These are phyloP conservation scores for Trachelus troglodyta DNA, from an alignment of 2,888 invertebrate genomes.

Conservation along the genomic window DNA sequence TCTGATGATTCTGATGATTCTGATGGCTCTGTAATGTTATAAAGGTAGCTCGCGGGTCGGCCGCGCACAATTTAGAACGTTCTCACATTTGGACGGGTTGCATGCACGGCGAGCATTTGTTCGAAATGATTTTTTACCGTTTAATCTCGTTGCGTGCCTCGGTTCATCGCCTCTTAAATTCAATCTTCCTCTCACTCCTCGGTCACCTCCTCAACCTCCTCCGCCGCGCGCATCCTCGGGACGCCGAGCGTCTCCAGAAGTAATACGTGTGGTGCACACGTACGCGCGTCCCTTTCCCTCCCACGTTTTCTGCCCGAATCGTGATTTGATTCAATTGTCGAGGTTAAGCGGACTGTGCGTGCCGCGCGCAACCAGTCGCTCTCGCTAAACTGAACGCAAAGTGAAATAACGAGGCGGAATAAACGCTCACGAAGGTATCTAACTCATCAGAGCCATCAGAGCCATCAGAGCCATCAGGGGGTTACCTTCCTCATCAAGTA, in stretches of 20 bases:
- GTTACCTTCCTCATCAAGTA: not conserved
- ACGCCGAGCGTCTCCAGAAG: not conserved
- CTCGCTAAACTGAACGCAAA: not conserved
- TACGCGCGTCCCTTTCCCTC: not conserved
- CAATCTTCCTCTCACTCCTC: constrained; percentile 11
- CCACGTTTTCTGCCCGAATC: not conserved
- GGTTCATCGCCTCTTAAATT: constrained; percentile 25
- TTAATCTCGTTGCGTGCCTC: constrained; percentile 29
- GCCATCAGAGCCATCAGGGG: not conserved
- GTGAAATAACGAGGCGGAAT: not conserved
- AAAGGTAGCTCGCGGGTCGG: not conserved
- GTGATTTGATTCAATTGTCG: not conserved
- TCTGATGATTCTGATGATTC: too few species aligned
- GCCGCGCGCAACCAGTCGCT: not conserved
- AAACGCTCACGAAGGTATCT: not conserved
- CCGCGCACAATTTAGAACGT: constrained; percentile 19
- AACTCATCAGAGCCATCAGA: not conserved
- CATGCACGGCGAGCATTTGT: constrained; percentile 21
- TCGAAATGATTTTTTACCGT: constrained; percentile 17
- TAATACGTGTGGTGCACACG: not conserved
- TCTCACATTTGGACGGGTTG: constrained; percentile 14
- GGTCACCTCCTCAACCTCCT: not conserved
- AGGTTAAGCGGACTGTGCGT: not conserved
- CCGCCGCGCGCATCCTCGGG: constrained; percentile 1
- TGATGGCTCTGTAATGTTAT: not conserved